Percentiles rank a stretch among this genome's conserved stretches.
Evolutionary conservation across 2,888 invertebrate species (phyloP).

Genomic region (Conomelus anceps): DNA sequence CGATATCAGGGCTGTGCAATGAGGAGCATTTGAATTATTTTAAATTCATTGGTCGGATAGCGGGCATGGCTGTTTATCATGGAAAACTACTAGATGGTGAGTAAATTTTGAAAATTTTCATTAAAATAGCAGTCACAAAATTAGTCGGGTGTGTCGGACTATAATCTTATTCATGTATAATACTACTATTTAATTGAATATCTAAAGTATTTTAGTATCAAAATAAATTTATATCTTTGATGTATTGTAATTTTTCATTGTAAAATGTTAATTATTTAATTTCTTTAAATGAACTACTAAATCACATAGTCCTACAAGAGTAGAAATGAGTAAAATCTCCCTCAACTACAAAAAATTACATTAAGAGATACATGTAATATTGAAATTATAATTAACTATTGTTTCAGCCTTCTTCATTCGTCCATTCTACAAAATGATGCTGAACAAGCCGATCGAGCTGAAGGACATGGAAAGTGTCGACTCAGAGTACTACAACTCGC

Average conservation of each 20-base stretch:
- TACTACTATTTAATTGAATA: neutral
- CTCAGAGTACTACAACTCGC: constrained; percentile 95
- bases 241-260: neutral
- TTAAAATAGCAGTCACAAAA: neutral
- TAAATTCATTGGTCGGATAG: constrained; percentile 95
- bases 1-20: constrained; percentile 93
- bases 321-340: too few species aligned
- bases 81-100: constrained; percentile 93
- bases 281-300: too few species aligned
- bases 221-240: neutral
- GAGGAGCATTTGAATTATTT: constrained; percentile 98
- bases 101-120: constrained; percentile 31
- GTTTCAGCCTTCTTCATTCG: constrained; percentile 92
- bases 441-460: constrained; percentile 85
- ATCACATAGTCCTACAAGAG: too few species aligned
- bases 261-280: neutral
- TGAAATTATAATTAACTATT: constrained; percentile 11
- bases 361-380: too few species aligned
- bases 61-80: constrained; percentile 99
- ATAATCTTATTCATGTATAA: neutral
- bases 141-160: neutral
- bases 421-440: constrained; percentile 99
- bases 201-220: neutral
- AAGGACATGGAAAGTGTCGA: constrained; percentile 99
- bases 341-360: too few species aligned